Percentiles rank a stretch among this genome's conserved stretches.
Evolutionary conservation across 2,797 vertebrate species (phyloP).

Genomic region (Oreortyx pictus): DNA sequence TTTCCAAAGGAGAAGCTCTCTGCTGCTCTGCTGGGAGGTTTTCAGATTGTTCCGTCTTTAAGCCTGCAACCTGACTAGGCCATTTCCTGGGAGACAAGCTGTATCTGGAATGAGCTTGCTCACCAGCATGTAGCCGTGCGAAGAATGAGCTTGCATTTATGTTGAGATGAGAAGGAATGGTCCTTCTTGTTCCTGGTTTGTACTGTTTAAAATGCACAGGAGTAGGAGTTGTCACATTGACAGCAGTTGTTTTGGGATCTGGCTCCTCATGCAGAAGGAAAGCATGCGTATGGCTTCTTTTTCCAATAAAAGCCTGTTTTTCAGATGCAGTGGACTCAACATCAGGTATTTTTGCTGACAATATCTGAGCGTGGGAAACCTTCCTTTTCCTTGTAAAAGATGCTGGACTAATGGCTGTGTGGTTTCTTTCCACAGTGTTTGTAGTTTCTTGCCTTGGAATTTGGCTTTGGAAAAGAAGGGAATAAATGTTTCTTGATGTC

Average conservation of each 20-base stretch:
- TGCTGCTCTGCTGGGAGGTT: slow-evolving; percentile 41
- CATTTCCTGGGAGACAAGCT: not conserved
- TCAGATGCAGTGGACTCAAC: not conserved
- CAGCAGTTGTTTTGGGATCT: not conserved
- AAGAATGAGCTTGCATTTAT: not conserved
- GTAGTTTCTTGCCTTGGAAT: not conserved
- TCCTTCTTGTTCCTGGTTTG: fast-evolving
- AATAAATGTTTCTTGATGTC: not conserved
- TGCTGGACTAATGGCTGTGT: not conserved
- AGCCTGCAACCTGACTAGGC: not conserved
- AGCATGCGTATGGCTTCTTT: not conserved
- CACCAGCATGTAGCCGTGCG: not conserved
- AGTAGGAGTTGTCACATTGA: not conserved
- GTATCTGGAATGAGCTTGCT: not conserved
- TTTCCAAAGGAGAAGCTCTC: not conserved
- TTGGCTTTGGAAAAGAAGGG: not conserved
- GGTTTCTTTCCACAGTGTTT: not conserved
- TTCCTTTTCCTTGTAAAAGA: not conserved
- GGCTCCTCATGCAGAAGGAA: not conserved
- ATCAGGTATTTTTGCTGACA: fast-evolving
- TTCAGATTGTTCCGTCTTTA: slow-evolving; percentile 37
- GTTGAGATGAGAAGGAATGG: not conserved
- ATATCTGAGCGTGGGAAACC: not conserved
- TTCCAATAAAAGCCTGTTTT: not conserved
- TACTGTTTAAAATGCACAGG: not conserved